Evolutionary conservation across 2,888 invertebrate species (phyloP).

Genomic region (Drosophila macrospina): DNA sequence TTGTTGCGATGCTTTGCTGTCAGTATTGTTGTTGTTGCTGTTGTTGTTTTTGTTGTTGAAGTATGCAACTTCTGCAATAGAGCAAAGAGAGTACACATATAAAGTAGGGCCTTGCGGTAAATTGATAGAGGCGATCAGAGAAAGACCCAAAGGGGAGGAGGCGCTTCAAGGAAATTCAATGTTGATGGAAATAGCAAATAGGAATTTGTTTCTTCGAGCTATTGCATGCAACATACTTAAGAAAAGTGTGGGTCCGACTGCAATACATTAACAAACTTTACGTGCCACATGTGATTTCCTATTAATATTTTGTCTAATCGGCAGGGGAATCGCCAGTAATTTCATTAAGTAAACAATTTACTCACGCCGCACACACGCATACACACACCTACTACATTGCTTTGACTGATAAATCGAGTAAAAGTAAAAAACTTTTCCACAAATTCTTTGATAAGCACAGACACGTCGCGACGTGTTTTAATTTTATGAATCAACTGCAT

Average conservation of each 20-base stretch:
- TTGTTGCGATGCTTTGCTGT: constrained; percentile 31
- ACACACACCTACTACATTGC: constrained; percentile 28
- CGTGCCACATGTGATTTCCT: not conserved
- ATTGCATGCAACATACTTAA: constrained; percentile 2
- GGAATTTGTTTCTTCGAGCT: not conserved
- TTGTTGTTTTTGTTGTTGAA: constrained; percentile 76
- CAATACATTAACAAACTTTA: not conserved
- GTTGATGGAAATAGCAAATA: not conserved
- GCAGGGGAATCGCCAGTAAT: constrained; percentile 27
- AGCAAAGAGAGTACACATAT: constrained; percentile 76
- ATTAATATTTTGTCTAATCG: not conserved
- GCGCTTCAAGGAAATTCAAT: not conserved
- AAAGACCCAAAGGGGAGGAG: not conserved
- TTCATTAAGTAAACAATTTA: constrained; percentile 45
- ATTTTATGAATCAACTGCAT: constrained; percentile 63
- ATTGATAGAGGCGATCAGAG: not conserved
- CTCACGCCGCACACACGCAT: constrained; percentile 22
- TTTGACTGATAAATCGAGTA: constrained; percentile 45
- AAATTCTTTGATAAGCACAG: constrained; percentile 48
- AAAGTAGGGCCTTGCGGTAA: constrained; percentile 70
- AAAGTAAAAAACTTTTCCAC: constrained; percentile 54
- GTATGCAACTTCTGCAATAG: constrained; percentile 85
- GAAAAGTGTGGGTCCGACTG: not conserved
- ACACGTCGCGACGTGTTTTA: not conserved
- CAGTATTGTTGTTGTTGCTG: constrained; percentile 41